Evolutionary conservation across 2,797 vertebrate species (phyloP).

Genomic region (Iguana delicatissima): DNA sequence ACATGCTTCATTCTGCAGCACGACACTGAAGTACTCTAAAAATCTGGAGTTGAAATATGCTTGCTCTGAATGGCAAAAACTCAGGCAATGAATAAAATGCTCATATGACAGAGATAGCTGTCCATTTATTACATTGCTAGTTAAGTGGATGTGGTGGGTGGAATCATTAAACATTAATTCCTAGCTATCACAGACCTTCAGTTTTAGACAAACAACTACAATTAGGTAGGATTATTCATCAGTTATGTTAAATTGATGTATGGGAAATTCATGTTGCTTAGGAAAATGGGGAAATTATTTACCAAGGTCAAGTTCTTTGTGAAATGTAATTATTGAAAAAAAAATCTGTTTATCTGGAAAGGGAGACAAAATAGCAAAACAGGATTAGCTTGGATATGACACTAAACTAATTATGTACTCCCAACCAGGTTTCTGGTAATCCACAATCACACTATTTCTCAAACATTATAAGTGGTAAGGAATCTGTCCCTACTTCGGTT

Average conservation of each 20-base stretch:
- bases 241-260: constrained; percentile 41
- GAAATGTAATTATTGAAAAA: neutral
- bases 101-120: constrained; percentile 39
- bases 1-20: neutral
- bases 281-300: neutral
- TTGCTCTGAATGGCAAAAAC: constrained; percentile 34
- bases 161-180: constrained; percentile 57
- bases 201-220: constrained; percentile 36
- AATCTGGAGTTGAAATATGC: constrained; percentile 25
- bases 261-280: constrained; percentile 23
- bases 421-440: neutral
- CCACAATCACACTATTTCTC: neutral
- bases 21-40: neutral
- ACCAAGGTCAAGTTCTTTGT: constrained; percentile 1
- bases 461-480: too few species aligned
- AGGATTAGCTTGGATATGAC: neutral
- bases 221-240: constrained; percentile 43
- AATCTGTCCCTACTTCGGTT: too few species aligned
- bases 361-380: neutral
- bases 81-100: constrained; percentile 47
- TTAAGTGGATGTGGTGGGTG: constrained; percentile 52
- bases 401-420: neutral
- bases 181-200: constrained; percentile 52
- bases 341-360: neutral
- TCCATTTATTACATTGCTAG: constrained; percentile 55